These are phyloP conservation scores for Drepanosiphum platanoidis DNA, from an alignment of 2,888 invertebrate species.

Conservation along the genomic window DNA sequence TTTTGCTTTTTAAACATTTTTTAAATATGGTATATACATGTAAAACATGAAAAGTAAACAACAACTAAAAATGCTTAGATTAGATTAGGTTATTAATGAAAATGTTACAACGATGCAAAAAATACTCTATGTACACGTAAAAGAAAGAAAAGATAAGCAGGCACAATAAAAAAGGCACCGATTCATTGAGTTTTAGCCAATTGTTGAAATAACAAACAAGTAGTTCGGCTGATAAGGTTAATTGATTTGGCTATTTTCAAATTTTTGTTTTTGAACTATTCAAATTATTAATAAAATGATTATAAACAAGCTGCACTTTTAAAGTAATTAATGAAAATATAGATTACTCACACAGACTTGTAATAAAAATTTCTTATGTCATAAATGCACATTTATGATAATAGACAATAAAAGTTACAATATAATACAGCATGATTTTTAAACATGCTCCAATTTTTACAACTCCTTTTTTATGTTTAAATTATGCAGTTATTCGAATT, in stretches of 20 bases:
- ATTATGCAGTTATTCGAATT: too few species aligned
- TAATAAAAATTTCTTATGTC: not conserved
- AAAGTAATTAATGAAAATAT: not conserved
- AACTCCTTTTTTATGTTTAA: too few species aligned
- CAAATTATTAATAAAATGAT: not conserved
- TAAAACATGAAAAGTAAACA: not conserved
- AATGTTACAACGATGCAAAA: not conserved
- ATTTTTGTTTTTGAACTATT: not conserved
- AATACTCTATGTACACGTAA: not conserved
- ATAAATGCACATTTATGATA: not conserved
- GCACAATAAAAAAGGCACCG: not conserved
- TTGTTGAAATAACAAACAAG: not conserved
- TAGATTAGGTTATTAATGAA: not conserved
- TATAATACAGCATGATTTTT: not conserved
- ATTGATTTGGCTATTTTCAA: not conserved
- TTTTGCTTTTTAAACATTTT: conserved; percentile 48
- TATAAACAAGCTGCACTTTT: not conserved
- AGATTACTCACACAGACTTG: not conserved
- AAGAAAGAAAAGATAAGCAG: conserved; percentile 38
- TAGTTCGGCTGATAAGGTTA: not conserved
- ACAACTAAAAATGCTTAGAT: not conserved
- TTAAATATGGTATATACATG: not conserved
- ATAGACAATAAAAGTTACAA: too few species aligned
- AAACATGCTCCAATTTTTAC: too few species aligned
- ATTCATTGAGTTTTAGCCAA: conserved; percentile 25